Evolutionary conservation across 2,113 vertebrate species (phyloP).

Genomic region (Sturnira hondurensis): DNA sequence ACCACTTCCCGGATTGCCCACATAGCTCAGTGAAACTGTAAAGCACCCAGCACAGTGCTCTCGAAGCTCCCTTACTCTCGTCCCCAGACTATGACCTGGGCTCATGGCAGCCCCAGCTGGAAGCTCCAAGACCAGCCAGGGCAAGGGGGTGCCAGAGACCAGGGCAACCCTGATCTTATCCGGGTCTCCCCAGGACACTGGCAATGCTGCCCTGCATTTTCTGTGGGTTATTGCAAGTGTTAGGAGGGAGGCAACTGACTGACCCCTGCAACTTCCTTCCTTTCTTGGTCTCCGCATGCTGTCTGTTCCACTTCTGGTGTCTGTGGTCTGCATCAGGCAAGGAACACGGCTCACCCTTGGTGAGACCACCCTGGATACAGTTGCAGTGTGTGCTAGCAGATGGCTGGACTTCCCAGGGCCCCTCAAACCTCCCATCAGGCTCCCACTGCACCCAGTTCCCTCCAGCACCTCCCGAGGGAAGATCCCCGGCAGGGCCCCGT

Average conservation of each 20-base stretch:
- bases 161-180: neutral
- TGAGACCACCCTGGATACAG: neutral
- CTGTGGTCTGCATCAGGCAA: neutral
- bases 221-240: neutral
- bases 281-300: neutral
- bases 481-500: neutral
- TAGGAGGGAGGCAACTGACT: neutral
- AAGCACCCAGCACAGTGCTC: neutral
- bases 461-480: no score
- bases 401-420: neutral
- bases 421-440: no score
- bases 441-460: neutral
- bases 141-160: no score
- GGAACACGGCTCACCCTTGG: neutral
- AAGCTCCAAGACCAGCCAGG: neutral
- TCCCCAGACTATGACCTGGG: neutral
- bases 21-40: neutral
- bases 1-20: neutral
- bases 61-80: neutral
- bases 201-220: neutral
- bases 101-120: neutral
- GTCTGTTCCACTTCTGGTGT: neutral
- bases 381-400: neutral
- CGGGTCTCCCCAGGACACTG: neutral
- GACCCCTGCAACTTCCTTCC: conserved; percentile 56